Base-by-base conservation (phyloP, 2,113 vertebrate species). In the Gymnogyps californianus region DNA sequence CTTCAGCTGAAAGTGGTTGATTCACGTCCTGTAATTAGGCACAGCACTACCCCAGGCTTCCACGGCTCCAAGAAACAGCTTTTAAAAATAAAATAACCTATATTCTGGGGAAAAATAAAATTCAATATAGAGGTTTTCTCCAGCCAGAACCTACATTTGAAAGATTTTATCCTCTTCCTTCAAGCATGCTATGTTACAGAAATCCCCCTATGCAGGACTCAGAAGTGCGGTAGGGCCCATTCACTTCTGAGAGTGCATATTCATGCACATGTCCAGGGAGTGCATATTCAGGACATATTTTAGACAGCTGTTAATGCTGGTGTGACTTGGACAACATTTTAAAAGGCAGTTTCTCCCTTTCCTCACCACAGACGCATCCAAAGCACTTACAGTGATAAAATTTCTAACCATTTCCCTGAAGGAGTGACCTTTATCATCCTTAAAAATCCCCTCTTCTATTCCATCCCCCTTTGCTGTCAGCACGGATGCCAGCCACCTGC, bases 401-500 rank as follows among this genome's bases (percentile, higher is more conserved):
- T 71, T 78, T 66, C 59, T 75, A 49, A 28, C 10, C 4, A 42
- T 58, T 78, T 89, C 16, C 40, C 34, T 62, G 29, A 88, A 64
- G 9, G 76, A 62, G 28, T 32, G 32, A 78, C 51, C 16, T 81
- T 83, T 34, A 29, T 8, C 31, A 34, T 42, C 47, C 46, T 55
- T 81, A 61, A 86, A 77, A 82, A n/a, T 31, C 5, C 29, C 18
- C 38, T 64, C 9, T 71, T 91, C 17, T 64, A 13, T n/a, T 80
- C 58, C 26, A 81, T 52, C 1, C 38, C 7, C 20, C 40, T 70
- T 74, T 59, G 38, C 28, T 46, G 16, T 58, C 49, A 58, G n/a
- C 29, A 54, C 0, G 1, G 42, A 22, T 1, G 3, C 64, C 2
- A 2, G n/a, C 26, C 46, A 55, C 10, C 28, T 47, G 36, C 24